Evolutionary conservation across 2,113 vertebrate species (phyloP).

Genomic region (Cettia cetti): DNA sequence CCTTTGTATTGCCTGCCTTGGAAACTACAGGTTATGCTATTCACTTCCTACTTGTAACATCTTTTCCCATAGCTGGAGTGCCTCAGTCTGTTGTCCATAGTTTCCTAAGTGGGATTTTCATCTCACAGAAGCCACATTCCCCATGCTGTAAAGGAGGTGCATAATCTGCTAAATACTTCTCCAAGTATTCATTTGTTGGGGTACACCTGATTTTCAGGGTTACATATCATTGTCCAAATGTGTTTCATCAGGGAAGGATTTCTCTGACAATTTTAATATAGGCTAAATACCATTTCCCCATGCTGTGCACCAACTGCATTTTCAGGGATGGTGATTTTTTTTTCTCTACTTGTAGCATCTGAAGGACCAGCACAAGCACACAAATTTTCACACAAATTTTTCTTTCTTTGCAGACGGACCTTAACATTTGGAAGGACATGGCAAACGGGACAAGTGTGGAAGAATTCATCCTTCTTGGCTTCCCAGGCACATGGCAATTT

Average conservation of each 20-base stretch:
- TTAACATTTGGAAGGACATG: background rate
- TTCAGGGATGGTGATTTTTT: background rate
- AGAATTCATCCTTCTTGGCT: constrained; percentile 66
- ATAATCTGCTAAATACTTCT: background rate
- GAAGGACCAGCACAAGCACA: background rate
- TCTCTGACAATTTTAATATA: background rate
- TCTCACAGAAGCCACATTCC: background rate
- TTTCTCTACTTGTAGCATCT: background rate
- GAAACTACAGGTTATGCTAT: background rate
- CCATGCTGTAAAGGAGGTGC: background rate
- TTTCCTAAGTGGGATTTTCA: background rate
- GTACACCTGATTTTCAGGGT: background rate
- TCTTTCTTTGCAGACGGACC: background rate
- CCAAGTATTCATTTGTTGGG: background rate
- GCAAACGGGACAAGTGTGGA: background rate
- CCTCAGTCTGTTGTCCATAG: background rate
- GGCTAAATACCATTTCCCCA: background rate
- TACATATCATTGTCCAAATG: background rate
- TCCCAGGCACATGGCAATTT: constrained; percentile 36
- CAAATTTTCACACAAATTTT: background rate
- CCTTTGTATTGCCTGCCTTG: background rate
- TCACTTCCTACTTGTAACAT: background rate
- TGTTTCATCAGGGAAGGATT: background rate
- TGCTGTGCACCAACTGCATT: background rate
- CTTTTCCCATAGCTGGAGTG: background rate